phyloP scores from a whole-genome alignment of 2,797 vertebrate genomes.

The Caiman crocodilus region DNA sequence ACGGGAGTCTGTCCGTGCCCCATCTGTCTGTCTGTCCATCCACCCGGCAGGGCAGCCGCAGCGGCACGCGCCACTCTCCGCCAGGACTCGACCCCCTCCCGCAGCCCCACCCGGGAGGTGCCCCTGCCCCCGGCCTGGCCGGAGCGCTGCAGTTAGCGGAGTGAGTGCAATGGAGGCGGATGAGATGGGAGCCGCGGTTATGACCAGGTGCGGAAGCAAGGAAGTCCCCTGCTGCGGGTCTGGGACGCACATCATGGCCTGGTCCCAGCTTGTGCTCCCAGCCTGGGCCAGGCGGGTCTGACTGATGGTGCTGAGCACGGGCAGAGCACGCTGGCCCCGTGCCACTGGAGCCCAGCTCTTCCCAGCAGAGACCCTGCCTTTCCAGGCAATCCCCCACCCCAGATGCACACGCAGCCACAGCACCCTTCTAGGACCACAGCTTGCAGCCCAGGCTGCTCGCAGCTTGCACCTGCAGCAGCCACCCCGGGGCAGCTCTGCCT shows the following conservation, averaged over 20 bases:
- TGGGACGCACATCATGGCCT: neutral
- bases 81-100: neutral
- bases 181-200: neutral
- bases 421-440: neutral
- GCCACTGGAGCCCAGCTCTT: too few species aligned
- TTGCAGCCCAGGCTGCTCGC: too few species aligned
- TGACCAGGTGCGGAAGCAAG: neutral
- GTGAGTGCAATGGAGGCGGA: neutral
- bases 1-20: neutral
- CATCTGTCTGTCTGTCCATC: neutral
- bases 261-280: neutral
- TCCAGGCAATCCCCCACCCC: too few species aligned
- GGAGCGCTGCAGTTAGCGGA: neutral
- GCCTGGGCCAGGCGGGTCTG: neutral
- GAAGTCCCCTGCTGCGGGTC: neutral
- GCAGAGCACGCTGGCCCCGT: neutral
- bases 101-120: neutral
- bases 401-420: neutral
- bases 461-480: too few species aligned
- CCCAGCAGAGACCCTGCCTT: too few species aligned
- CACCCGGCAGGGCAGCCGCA: neutral
- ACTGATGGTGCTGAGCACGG: neutral
- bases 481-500: neutral
- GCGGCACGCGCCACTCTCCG: neutral
- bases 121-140: neutral